Evolutionary conservation across 2,113 vertebrate genomes (phyloP), one percentile per base, ranked within the genome.

Genomic region (human (Homo sapiens)): DNA sequence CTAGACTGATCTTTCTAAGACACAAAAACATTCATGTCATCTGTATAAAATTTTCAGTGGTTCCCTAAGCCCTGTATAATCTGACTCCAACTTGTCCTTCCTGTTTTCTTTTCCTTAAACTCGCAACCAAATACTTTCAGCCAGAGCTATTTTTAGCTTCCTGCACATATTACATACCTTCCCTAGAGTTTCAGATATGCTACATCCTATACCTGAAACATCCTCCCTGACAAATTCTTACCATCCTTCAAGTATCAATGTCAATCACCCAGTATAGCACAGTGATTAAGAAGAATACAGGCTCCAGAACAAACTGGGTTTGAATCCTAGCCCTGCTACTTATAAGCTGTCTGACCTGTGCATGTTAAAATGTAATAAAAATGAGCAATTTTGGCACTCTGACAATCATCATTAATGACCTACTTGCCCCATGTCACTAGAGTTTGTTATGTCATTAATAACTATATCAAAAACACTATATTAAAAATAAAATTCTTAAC

Each of bases 91-190:
- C 30, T n/a, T 48, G 70, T 84, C 16, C 18, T 59, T 78, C 35
- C 12, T 32, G 59, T 18, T 52, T 96, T 95, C 43, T 94, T 35
- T 81, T 81, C 83, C 40, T 91, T 82, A 91, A 81, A 86, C 11
- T 45, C 68, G 30, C 40, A 78, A 68, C 6, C 50, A 90, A 80
- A 23, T 45, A 35, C 80, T 80, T 90, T 81, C 61, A 75, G 45
- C 32, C n/a, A 85, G 7, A n/a, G 22, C 38, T 92, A 81, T 30
- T 91, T 81, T 92, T 68, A 89, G 57, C 93, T 89, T 35, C 76
- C 12, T 75, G 32, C 6, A 80, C 7, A 80, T 55, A 35, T 32
- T 75, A n/a, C 14, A 16, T 84, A 59, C 76, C 6, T 50, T 70
- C 30, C 11, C n/a, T 89, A 45, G 20, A 70, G 79, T 70, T 95